These are phyloP conservation scores for Aradophagus sp. DNA, from an alignment of 1,140 invertebrate species.

Conservation along the genomic window DNA sequence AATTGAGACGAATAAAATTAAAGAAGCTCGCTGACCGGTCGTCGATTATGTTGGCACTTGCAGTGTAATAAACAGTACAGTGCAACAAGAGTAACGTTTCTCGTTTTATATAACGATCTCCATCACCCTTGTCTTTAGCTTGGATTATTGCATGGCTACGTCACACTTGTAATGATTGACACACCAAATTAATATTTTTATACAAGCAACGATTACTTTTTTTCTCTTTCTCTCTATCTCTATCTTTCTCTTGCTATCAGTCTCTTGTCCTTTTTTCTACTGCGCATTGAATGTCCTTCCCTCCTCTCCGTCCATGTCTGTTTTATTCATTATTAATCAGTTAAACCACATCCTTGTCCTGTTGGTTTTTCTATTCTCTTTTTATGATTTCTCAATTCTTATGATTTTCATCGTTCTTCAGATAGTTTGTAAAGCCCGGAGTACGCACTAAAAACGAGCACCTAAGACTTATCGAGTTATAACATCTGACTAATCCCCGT, in stretches of 20 bases:
- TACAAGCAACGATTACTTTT: conserved; percentile 13
- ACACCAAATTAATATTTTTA: conserved; percentile 49
- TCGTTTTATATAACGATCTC: conserved; percentile 17
- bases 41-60: conserved; percentile 53
- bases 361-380: conserved; percentile 5
- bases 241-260: conserved; percentile 4
- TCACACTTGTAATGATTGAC: conserved; percentile 47
- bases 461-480: conserved; percentile 32
- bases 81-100: conserved; percentile 31
- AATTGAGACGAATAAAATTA: too few relatives aligned
- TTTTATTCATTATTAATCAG: background rate
- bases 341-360: background rate
- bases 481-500: conserved; percentile 39
- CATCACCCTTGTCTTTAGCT: conserved; percentile 36
- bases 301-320: too few relatives aligned
- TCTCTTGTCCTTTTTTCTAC: too few relatives aligned
- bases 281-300: too few relatives aligned
- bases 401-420: conserved; percentile 33
- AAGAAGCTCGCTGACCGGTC: conserved; percentile 4
- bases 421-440: conserved; percentile 35
- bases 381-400: conserved; percentile 35
- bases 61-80: conserved; percentile 37
- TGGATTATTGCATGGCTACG: conserved; percentile 43
- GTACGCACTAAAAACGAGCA: conserved; percentile 42
- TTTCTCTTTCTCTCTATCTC: too few relatives aligned